Evolutionary conservation across 2,113 vertebrate species (phyloP), one percentile per base, ranked within the genome.

Genomic region (Bubo scandiacus): DNA sequence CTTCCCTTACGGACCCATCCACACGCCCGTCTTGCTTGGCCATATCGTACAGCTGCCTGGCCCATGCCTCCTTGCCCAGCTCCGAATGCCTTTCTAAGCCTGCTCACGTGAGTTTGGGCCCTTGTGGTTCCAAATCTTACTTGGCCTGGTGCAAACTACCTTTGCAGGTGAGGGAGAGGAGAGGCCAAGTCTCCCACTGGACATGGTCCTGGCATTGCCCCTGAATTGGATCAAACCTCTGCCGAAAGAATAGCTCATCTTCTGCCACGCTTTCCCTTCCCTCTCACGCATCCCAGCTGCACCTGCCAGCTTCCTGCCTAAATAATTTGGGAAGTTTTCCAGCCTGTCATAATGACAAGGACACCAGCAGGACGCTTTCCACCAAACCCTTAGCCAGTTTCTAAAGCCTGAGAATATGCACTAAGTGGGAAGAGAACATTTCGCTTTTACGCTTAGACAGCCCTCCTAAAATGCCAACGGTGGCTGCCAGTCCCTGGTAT

Each of bases 251-350:
- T 16, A 68, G 38, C 15, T 65, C 36, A 8, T 22, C 49, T 54
- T 58, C 26, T 83, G 54, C 43, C 32, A 30, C 3, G 1, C 15
- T 68, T 80, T 54, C 29, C 42, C 16, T 74, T 71, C 47, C 16
- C 15, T 73, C 42, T 84, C 66, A 34, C 0, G 0, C 8, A 45
- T 27, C 34, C 49, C 79, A 82, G 26, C 38, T 0, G 0, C 1
- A 3, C 25, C 29, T 85, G 12, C 20, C 19, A 55, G 21, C 3
- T 34, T 72, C 52, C 30, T 61, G 15, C 36, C 51, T 58, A 18
- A 88, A 45, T 1, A 27, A 3, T 34, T 7, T 63, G 26, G 11
- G 26, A 25, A 66, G 9, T n/a, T 80, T 86, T 70, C 45, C 72
- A 74, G 25, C 29, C 58, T 57, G 9, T 49, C 38, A 12, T 9